Conservation (phyloP, 2,888 invertebrate species). For the Leptinotarsa tumamoca region DNA sequence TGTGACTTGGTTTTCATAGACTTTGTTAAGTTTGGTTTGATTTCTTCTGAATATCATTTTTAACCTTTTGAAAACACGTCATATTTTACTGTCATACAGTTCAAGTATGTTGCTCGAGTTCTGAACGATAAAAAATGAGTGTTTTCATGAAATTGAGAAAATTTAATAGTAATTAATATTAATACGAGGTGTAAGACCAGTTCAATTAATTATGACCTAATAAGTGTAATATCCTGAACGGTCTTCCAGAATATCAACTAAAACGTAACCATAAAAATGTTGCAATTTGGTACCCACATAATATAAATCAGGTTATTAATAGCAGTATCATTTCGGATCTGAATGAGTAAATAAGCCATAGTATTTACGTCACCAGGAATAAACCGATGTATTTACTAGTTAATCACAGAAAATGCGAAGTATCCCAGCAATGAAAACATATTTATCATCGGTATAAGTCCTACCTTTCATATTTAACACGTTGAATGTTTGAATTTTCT, state of each 20-base stretch:
- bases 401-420: slow-evolving; percentile 23
- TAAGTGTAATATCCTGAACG: not conserved
- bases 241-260: not conserved
- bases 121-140: too few species aligned
- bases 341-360: slow-evolving; percentile 41
- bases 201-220: not conserved
- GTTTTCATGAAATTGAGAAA: too few species aligned
- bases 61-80: too few species aligned
- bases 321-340: slow-evolving; percentile 43
- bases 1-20: too few species aligned
- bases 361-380: slow-evolving; percentile 40
- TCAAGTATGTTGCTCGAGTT: too few species aligned
- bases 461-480: slow-evolving; percentile 71
- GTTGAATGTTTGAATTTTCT: slow-evolving; percentile 68
- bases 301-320: slow-evolving; percentile 44
- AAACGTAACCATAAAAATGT: slow-evolving; percentile 29
- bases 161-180: too few species aligned
- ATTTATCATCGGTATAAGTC: slow-evolving; percentile 5
- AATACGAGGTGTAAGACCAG: too few species aligned
- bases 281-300: slow-evolving; percentile 42
- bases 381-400: not conserved
- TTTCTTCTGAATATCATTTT: too few species aligned
- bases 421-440: slow-evolving; percentile 14
- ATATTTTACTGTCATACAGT: too few species aligned
- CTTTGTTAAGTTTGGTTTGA: too few species aligned